Percentiles rank a stretch among this genome's conserved stretches.
These are phyloP conservation scores for Lysiphlebus fabarum DNA, from an alignment of 1,140 invertebrate species.

Conservation along the genomic window DNA sequence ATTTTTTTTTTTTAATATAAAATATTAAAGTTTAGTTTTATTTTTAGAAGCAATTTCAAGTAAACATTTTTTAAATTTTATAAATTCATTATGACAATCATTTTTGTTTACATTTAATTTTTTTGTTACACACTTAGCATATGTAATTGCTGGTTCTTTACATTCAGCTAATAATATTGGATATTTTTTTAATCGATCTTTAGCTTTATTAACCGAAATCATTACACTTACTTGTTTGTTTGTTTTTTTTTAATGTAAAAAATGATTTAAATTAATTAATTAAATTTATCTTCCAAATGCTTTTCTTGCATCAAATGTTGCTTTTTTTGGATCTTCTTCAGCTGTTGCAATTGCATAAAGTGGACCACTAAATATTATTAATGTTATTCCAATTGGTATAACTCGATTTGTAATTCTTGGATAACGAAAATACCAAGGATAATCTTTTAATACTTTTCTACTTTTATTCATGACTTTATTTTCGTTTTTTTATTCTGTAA, in stretches of 20 bases:
- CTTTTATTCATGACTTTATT: conserved; percentile 24
- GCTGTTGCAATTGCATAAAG: conserved; percentile 66
- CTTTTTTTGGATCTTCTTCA: conserved; percentile 12
- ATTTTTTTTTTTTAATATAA: background rate
- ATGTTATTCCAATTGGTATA: conserved; percentile 48
- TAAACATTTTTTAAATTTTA: conserved; percentile 69
- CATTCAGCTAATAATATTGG: conserved; percentile 71
- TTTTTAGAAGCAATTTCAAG: conserved; percentile 62
- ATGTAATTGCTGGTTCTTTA: conserved; percentile 62
- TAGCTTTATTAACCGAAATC: conserved; percentile 76
- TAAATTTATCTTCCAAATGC: background rate
- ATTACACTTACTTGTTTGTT: conserved; percentile 51
- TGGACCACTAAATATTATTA: conserved; percentile 65
- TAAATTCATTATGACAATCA: conserved; percentile 73
- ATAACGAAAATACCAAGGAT: conserved; percentile 54
- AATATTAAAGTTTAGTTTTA: conserved; percentile 63
- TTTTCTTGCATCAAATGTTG: background rate
- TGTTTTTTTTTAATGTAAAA: conserved; percentile 26
- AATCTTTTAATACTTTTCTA: conserved; percentile 32
- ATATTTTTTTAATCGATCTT: conserved; percentile 68
- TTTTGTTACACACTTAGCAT: conserved; percentile 74
- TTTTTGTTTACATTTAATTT: conserved; percentile 70
- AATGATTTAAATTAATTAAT: too few relatives aligned
- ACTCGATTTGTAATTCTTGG: conserved; percentile 37
- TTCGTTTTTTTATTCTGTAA: background rate